These are phyloP conservation scores for Cheilinus undulatus DNA, from an alignment of 2,113 vertebrate genomes.

Conservation along the genomic window DNA sequence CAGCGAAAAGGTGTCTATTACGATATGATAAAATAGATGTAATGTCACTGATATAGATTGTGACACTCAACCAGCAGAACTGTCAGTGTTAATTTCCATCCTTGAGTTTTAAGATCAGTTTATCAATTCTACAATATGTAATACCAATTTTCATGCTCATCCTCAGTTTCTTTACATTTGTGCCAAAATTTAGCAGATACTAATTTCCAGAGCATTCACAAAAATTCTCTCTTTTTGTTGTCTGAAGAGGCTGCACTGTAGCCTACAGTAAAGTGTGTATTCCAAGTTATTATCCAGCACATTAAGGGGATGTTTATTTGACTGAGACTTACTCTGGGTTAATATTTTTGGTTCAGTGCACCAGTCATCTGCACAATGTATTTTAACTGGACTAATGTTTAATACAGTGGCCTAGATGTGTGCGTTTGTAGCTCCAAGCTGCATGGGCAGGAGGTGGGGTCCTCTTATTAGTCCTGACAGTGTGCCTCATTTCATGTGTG, in stretches of 20 bases:
- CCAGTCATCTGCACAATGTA: conserved; percentile 28
- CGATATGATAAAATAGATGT: too few relatives aligned
- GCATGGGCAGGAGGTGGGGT: conserved; percentile 20
- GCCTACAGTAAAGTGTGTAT: conserved; percentile 27
- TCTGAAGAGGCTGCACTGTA: conserved; percentile 5
- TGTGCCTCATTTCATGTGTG: conserved; percentile 23
- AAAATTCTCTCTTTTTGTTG: neutral
- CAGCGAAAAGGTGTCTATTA: too few relatives aligned
- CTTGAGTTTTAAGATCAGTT: neutral
- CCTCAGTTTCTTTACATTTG: neutral
- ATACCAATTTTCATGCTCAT: neutral
- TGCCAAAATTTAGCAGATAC: neutral
- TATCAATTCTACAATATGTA: neutral
- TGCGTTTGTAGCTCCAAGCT: conserved; percentile 14
- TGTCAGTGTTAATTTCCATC: conserved; percentile 24
- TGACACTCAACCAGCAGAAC: conserved; percentile 27
- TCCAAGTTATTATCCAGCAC: conserved; percentile 29
- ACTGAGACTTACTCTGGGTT: conserved; percentile 31
- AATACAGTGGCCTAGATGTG: conserved; percentile 5
- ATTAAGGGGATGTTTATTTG: conserved; percentile 42
- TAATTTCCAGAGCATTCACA: neutral
- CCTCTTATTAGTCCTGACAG: conserved; percentile 55
- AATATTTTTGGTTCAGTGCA: conserved; percentile 43
- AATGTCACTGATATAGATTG: too few relatives aligned
- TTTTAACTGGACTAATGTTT: conserved; percentile 38